These are phyloP conservation scores for Caenorhabditis sp. DNA, from an alignment of 2,888 invertebrate species.

Conservation along the genomic window DNA sequence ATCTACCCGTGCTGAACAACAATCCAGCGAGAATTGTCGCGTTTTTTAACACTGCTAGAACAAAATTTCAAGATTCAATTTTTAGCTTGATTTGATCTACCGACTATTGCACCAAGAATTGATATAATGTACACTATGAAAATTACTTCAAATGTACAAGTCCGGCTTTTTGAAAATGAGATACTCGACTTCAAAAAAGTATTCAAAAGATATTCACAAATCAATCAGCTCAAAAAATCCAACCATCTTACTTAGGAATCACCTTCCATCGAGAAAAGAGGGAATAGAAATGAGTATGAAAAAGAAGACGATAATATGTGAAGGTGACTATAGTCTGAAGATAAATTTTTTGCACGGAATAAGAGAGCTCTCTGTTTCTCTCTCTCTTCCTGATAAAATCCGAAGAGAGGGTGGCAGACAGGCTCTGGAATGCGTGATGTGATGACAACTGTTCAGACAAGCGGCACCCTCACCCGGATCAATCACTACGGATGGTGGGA, in stretches of 20 bases:
- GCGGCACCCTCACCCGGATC: slow-evolving; percentile 59
- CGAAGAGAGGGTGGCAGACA: slow-evolving; percentile 24
- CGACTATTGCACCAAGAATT: no score
- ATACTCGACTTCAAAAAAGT: no score
- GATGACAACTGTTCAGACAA: slow-evolving; percentile 66
- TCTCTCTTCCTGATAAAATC: slow-evolving; percentile 29
- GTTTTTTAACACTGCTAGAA: no score
- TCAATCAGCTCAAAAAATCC: neutral
- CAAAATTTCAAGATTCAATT: no score
- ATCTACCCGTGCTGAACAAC: no score
- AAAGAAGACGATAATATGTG: neutral
- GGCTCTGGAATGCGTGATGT: slow-evolving; percentile 64
- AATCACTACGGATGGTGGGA: slow-evolving; percentile 57
- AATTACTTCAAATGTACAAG: no score
- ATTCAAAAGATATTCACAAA: no score
- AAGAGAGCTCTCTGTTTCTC: neutral
- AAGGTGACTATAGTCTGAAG: slow-evolving; percentile 48
- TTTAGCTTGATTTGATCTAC: no score
- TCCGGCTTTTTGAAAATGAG: no score
- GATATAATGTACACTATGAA: no score
- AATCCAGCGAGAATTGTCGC: no score
- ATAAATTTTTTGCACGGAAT: slow-evolving; percentile 30
- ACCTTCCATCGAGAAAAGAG: neutral
- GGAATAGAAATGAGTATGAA: neutral
- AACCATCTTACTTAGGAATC: slow-evolving; percentile 9